Conservation (phyloP, 2,888 invertebrate genomes). For the Troglohyphantes excavatus region DNA sequence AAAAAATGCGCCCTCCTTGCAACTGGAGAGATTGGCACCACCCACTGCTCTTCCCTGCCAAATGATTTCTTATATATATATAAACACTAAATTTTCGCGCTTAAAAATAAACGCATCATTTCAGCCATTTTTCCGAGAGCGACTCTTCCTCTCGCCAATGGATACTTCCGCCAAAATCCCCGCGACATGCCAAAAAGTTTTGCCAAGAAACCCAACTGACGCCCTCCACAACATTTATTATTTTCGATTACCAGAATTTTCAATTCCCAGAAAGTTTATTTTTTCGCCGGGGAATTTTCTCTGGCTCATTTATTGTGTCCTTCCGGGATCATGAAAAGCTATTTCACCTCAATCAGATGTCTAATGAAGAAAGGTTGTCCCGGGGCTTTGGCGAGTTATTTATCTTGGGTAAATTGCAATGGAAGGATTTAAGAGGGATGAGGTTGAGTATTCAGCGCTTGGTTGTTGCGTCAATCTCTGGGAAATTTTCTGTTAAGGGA, state of each 20-base stretch:
- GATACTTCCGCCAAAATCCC: not conserved
- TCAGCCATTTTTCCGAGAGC: constrained; percentile 3
- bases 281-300: not conserved
- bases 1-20: not conserved
- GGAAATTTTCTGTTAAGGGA: too few species aligned
- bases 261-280: not conserved
- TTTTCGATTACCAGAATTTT: not conserved
- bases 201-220: constrained; percentile 2
- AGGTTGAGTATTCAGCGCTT: not conserved
- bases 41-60: not conserved
- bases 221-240: not conserved
- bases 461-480: too few species aligned
- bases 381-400: not conserved
- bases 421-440: not conserved
- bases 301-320: not conserved
- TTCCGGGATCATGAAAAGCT: not conserved
- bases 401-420: not conserved
- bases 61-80: not conserved
- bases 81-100: not conserved
- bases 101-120: constrained; percentile 40
- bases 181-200: not conserved
- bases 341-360: not conserved
- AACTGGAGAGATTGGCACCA: not conserved
- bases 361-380: not conserved
- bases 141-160: not conserved